Evolutionary conservation across 2,797 vertebrate species (phyloP).

Genomic region (Sebastes matsubarae): DNA sequence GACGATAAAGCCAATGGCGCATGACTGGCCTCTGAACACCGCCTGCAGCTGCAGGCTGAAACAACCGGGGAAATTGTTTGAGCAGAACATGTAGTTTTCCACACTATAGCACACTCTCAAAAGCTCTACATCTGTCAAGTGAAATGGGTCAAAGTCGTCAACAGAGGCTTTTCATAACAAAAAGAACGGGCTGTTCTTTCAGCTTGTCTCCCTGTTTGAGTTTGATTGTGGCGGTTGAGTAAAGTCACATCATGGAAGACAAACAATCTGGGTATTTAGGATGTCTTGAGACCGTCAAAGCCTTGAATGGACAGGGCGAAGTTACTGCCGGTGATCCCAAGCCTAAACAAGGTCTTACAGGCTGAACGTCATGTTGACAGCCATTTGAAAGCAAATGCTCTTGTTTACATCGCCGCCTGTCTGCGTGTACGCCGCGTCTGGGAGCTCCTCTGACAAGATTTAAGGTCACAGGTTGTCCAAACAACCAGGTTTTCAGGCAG

Average conservation of each 20-base stretch:
- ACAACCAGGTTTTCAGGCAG: slow-evolving; percentile 54
- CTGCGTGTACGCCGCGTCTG: slow-evolving; percentile 42
- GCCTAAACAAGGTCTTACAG: slow-evolving; percentile 35
- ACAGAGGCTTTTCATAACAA: slow-evolving; percentile 13
- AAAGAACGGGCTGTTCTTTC: slow-evolving; percentile 4
- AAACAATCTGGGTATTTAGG: slow-evolving; percentile 39
- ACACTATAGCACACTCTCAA: slow-evolving; percentile 5
- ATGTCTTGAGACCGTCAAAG: slow-evolving; percentile 11
- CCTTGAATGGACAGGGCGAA: slow-evolving; percentile 13
- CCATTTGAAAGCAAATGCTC: slow-evolving; percentile 48
- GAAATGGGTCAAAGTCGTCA: slow-evolving; percentile 20
- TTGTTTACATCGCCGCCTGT: slow-evolving; percentile 46
- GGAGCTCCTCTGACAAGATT: slow-evolving; percentile 22
- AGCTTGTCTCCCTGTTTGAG: neutral
- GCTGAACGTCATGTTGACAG: slow-evolving; percentile 34
- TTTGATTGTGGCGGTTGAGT: slow-evolving; percentile 2
- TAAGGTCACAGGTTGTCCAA: slow-evolving; percentile 74
- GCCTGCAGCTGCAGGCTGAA: slow-evolving; percentile 44
- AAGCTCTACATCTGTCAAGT: slow-evolving; percentile 22
- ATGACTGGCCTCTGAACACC: slow-evolving; percentile 37
- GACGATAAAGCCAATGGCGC: slow-evolving; percentile 33
- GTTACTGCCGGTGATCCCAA: slow-evolving; percentile 21
- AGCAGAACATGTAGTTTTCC: slow-evolving; percentile 41
- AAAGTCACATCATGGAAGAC: slow-evolving; percentile 11
- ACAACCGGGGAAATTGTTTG: slow-evolving; percentile 30